Conservation (phyloP, 2,797 vertebrate genomes). For the Brachymystax lenok region DNA sequence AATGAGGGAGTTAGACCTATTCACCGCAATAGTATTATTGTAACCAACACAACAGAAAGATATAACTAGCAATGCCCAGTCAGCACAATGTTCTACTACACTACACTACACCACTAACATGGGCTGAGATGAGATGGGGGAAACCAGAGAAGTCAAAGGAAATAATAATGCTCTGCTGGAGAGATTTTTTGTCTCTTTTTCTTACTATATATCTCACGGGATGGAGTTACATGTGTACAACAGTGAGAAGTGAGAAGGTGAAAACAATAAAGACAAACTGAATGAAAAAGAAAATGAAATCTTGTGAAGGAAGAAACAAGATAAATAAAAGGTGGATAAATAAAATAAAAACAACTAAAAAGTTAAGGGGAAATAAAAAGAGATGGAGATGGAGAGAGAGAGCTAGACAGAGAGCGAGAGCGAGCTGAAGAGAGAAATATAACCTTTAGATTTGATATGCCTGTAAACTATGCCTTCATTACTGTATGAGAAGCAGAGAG, state of each 20-base stretch:
- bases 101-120: neutral
- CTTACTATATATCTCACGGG: neutral
- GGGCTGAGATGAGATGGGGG: neutral
- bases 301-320: neutral
- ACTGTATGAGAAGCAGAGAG: slow-evolving; percentile 39
- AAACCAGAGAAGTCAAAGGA: neutral
- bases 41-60: neutral
- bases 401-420: slow-evolving; percentile 5
- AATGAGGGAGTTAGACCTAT: neutral
- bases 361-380: slow-evolving; percentile 7
- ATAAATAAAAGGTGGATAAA: neutral
- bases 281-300: neutral
- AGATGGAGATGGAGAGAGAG: neutral
- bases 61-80: neutral
- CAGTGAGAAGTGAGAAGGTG: neutral
- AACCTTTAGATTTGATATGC: slow-evolving; percentile 26
- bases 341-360: neutral
- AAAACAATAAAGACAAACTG: slow-evolving; percentile 1
- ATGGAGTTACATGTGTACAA: neutral
- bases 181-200: neutral
- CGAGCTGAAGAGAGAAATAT: slow-evolving; percentile 15
- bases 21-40: neutral
- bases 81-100: neutral
- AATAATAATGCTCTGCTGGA: neutral
- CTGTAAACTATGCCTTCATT: slow-evolving; percentile 50